phyloP scores from a whole-genome alignment of 1,140 invertebrate species.

The Pectinophora gossypiella region DNA sequence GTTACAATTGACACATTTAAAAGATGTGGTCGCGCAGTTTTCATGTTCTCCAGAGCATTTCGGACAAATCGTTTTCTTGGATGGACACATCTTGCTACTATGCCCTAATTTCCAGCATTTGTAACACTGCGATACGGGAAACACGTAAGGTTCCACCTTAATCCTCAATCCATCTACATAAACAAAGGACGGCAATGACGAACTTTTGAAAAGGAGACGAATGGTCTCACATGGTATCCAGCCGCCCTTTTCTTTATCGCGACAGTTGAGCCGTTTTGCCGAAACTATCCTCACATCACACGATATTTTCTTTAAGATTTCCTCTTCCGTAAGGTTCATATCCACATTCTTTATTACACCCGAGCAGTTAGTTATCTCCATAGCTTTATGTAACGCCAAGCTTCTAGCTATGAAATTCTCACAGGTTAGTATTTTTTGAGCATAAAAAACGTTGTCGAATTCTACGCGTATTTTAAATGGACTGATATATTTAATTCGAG shows the following conservation, averaged over 20 bases:
- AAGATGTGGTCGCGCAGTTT: neutral
- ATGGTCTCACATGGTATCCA: too few species aligned
- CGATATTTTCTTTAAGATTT: neutral
- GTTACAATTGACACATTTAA: constrained; percentile 3
- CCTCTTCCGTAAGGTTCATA: neutral
- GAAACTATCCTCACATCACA: neutral
- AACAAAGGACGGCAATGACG: too few species aligned
- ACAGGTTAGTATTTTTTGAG: neutral
- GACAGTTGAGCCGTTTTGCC: neutral
- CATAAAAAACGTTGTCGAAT: neutral
- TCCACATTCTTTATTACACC: constrained; percentile 1
- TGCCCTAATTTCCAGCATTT: constrained; percentile 7
- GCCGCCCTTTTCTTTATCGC: too few species aligned
- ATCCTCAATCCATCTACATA: neutral
- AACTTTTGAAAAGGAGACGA: too few species aligned
- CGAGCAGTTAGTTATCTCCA: neutral
- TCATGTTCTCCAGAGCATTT: constrained; percentile 3
- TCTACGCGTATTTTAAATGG: neutral
- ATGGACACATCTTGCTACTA: constrained; percentile 1
- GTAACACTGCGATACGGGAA: constrained; percentile 5
- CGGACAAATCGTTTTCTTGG: constrained; percentile 5
- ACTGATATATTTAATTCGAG: constrained; percentile 2
- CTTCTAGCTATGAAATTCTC: neutral
- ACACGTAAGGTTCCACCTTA: constrained; percentile 4
- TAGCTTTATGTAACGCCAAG: neutral